Conservation (phyloP, 2,797 vertebrate species). For the Poecile montanus region DNA sequence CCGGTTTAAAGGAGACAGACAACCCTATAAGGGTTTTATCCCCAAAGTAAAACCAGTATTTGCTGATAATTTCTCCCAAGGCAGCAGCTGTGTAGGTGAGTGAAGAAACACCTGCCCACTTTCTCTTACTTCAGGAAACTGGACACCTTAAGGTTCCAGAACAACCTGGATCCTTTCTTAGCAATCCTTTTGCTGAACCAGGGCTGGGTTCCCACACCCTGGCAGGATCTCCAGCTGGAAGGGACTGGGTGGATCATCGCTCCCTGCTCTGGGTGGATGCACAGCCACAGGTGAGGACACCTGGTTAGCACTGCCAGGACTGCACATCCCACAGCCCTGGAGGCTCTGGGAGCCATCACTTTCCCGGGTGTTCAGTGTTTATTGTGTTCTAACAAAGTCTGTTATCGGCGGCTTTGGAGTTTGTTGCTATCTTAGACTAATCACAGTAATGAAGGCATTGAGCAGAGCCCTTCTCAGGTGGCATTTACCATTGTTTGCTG, state of each 20-base stretch:
- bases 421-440: conserved; percentile 56
- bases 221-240: background rate
- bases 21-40: background rate
- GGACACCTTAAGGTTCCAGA: background rate
- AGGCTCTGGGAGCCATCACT: background rate
- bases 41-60: background rate
- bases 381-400: conserved; percentile 30
- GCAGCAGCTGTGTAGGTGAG: background rate
- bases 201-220: fast-evolving
- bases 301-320: background rate
- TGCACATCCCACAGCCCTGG: fast-evolving
- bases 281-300: fast-evolving
- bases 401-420: conserved; percentile 41
- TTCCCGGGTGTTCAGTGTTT: background rate
- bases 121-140: background rate
- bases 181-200: fast-evolving
- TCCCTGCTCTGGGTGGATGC: background rate
- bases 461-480: conserved; percentile 47
- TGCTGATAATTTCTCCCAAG: background rate
- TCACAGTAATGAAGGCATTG: conserved; percentile 55
- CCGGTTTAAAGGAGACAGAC: background rate
- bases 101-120: background rate
- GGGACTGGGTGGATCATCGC: fast-evolving
- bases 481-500: conserved; percentile 54
- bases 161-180: background rate